Evolutionary conservation across 2,797 vertebrate species (phyloP).

Genomic region (Cheirogaleus major): DNA sequence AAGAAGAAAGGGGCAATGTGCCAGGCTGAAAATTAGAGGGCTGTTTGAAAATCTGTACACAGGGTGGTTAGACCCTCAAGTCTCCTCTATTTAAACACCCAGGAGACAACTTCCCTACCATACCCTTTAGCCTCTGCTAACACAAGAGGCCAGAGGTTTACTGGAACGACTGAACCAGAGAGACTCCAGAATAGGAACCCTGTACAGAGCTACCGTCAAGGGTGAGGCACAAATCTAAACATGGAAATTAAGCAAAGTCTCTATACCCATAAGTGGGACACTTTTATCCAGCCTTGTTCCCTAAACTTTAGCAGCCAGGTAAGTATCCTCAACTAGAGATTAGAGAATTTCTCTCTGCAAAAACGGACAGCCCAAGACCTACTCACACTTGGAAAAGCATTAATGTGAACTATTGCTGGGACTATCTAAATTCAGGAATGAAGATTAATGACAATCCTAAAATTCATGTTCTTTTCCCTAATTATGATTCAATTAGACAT

Average conservation of each 20-base stretch:
- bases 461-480: background rate
- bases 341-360: background rate
- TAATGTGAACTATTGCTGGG: background rate
- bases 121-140: background rate
- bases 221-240: background rate
- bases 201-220: background rate
- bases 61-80: background rate
- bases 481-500: background rate
- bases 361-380: background rate
- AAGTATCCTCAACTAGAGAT: background rate
- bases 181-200: background rate
- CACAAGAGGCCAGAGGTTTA: background rate
- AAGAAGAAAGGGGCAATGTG: background rate
- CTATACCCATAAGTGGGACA: background rate
- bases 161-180: background rate
- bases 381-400: background rate
- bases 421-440: slow-evolving; percentile 20
- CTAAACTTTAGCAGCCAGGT: background rate
- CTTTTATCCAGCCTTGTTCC: background rate
- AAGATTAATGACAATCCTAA: slow-evolving; percentile 1
- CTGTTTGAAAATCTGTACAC: background rate
- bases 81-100: background rate
- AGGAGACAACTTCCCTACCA: background rate
- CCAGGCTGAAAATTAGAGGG: background rate
- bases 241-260: background rate